phyloP scores from a whole-genome alignment of 2,888 invertebrate genomes.

The Acanthoscelides obtectus region DNA sequence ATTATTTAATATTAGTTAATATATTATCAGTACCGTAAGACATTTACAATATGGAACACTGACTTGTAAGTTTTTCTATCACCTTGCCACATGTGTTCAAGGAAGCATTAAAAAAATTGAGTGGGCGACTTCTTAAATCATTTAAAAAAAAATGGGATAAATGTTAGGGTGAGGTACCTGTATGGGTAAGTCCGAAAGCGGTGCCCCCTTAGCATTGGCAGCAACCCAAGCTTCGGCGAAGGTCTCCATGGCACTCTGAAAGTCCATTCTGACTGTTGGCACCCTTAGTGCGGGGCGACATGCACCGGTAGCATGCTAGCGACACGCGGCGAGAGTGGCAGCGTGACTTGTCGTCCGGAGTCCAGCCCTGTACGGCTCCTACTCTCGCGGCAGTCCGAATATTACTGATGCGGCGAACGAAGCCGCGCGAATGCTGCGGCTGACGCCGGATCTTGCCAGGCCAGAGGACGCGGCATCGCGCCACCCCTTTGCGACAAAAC shows the following conservation, averaged over 20 bases:
- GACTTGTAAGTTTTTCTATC: too few species aligned
- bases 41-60: too few species aligned
- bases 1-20: too few species aligned
- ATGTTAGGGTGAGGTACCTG: slow-evolving; percentile 53
- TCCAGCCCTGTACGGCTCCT: neutral
- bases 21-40: too few species aligned
- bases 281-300: neutral
- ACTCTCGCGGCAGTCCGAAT: neutral
- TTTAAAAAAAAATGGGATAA: neutral
- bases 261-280: slow-evolving; percentile 66
- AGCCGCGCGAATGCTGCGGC: neutral
- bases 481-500: neutral
- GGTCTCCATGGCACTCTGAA: slow-evolving; percentile 98
- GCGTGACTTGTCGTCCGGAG: neutral
- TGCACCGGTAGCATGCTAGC: neutral
- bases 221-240: slow-evolving; percentile 97
- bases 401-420: neutral
- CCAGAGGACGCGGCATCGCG: neutral
- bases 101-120: too few species aligned
- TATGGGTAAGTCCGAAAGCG: slow-evolving; percentile 55
- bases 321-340: neutral
- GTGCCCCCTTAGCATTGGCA: slow-evolving; percentile 72
- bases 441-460: neutral
- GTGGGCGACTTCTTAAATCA: too few species aligned
- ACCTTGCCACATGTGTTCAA: too few species aligned